Evolutionary conservation across 2,888 invertebrate species (phyloP).

Genomic region (Epistrophe grossulariae): DNA sequence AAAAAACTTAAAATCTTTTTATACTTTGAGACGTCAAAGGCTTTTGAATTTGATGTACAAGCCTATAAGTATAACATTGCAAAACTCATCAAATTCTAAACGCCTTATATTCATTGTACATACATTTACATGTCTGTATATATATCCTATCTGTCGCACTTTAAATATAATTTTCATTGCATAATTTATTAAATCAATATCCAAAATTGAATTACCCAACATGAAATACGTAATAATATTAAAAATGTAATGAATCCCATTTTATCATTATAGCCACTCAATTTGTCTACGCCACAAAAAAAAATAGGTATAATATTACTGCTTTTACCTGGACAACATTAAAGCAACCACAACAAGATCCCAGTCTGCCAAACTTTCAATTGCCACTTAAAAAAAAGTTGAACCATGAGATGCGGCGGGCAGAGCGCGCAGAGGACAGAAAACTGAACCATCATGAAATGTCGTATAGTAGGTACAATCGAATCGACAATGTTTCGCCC

Average conservation of each 20-base stretch:
- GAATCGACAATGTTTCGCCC: background rate
- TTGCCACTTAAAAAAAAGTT: slow-evolving; percentile 24
- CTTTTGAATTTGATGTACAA: no score
- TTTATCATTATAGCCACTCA: slow-evolving; percentile 30
- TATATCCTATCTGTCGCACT: background rate
- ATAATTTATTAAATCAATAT: slow-evolving; percentile 17
- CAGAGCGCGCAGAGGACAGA: background rate
- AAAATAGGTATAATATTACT: no score
- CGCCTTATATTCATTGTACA: no score
- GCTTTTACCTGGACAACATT: slow-evolving; percentile 36
- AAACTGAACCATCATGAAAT: slow-evolving; percentile 13
- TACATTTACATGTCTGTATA: no score
- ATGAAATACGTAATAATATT: background rate
- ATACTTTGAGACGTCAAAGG: no score
- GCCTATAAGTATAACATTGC: no score
- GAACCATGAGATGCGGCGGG: background rate
- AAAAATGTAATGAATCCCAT: slow-evolving; percentile 28
- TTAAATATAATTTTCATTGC: background rate
- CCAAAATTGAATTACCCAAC: slow-evolving; percentile 15
- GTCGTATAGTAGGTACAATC: background rate
- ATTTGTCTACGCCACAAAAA: slow-evolving; percentile 35
- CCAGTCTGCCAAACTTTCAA: slow-evolving; percentile 13
- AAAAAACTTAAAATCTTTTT: no score
- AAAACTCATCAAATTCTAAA: no score
- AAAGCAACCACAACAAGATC: slow-evolving; percentile 28